phyloP scores from a whole-genome alignment of 2,113 vertebrate species.

The Atractosteus spatula region DNA sequence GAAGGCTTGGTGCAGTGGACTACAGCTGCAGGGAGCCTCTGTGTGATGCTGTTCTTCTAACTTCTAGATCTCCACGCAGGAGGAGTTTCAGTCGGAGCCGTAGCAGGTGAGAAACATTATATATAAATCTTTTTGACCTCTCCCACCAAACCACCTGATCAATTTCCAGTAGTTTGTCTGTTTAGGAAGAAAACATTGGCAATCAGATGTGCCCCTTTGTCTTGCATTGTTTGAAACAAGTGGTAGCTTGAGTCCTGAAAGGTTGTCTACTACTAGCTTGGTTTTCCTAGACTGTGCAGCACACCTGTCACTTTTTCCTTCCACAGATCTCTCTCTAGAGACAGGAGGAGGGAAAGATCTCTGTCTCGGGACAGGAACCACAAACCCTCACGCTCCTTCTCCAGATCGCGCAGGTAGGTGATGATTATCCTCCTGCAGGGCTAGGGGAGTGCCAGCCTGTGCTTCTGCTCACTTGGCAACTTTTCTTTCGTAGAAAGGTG shows the following conservation, averaged over 20 bases:
- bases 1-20: conserved; percentile 29
- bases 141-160: neutral
- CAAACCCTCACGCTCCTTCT: conserved; percentile 90
- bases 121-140: neutral
- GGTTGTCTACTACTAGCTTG: no score
- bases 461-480: neutral
- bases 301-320: neutral
- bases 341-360: conserved; percentile 88
- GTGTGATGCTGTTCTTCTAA: conserved; percentile 39
- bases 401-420: conserved; percentile 87
- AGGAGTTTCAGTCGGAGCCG: conserved; percentile 96
- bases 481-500: neutral
- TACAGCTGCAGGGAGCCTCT: neutral
- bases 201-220: no score
- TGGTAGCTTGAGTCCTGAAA: no score
- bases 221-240: no score
- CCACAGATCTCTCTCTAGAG: conserved; percentile 88
- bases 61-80: conserved; percentile 92
- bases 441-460: neutral
- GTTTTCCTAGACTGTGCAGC: no score
- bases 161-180: no score
- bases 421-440: no score
- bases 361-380: conserved; percentile 89
- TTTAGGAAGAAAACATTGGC: no score
- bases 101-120: conserved; percentile 77